A percentile compares a stretch with the other conserved stretches of the same genome.
These are phyloP conservation scores for Takifugu rubripes DNA, from an alignment of 2,797 vertebrate genomes.

Conservation along the genomic window DNA sequence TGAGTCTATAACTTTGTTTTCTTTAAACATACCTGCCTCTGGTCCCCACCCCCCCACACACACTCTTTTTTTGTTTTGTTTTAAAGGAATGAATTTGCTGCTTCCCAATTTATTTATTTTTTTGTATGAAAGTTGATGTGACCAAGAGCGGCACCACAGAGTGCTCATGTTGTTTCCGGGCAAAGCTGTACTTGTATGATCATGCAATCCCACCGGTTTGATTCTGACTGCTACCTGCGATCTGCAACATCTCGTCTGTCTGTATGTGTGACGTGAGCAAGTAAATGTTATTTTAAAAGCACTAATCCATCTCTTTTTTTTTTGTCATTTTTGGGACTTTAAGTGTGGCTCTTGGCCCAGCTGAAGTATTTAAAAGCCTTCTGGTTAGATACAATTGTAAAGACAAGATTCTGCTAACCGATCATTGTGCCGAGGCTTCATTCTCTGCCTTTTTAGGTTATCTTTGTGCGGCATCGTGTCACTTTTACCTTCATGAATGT, in stretches of 20 bases:
- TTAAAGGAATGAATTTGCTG: constrained; percentile 55
- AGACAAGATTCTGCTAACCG: too few species aligned
- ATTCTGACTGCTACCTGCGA: constrained; percentile 47
- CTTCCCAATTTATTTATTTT: constrained; percentile 31
- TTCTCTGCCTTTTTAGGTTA: too few species aligned
- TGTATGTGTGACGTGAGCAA: constrained; percentile 69
- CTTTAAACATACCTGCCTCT: constrained; percentile 45
- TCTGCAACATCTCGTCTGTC: constrained; percentile 66
- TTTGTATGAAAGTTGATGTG: constrained; percentile 41
- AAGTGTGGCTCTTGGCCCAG: neutral
- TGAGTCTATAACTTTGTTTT: constrained; percentile 55
- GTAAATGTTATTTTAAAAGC: constrained; percentile 83
- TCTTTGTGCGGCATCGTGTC: neutral
- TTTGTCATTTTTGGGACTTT: constrained; percentile 1
- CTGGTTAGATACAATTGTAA: too few species aligned
- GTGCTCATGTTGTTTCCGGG: constrained; percentile 62
- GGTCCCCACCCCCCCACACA: constrained; percentile 29
- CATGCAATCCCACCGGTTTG: constrained; percentile 24
- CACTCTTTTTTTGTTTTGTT: neutral
- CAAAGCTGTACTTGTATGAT: constrained; percentile 51
- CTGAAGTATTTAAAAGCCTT: too few species aligned
- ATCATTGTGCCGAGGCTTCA: too few species aligned
- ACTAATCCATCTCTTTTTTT: constrained; percentile 27
- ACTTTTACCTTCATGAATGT: constrained; percentile 33
- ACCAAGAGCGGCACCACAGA: constrained; percentile 48